Evolutionary conservation across 2,888 invertebrate species (phyloP).

Genomic region (Keiferia lycopersicella): DNA sequence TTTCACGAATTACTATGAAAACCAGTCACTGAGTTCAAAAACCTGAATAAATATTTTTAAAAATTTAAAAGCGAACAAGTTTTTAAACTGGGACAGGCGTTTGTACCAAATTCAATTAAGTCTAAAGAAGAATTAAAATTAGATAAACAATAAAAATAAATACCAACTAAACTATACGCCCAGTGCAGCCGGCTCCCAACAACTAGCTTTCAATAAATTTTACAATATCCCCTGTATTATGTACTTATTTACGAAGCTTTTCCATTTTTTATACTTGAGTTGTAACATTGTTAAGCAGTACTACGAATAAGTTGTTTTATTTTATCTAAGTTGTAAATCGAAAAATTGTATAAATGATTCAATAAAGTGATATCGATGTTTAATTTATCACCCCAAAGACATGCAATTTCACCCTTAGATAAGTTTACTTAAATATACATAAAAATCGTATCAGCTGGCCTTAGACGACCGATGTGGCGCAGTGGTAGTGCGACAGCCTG

Average conservation of each 20-base stretch:
- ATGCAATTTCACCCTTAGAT: no score
- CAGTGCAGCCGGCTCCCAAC: constrained; percentile 39
- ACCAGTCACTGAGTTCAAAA: constrained; percentile 23
- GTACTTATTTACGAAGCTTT: constrained; percentile 55
- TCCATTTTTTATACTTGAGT: constrained; percentile 67
- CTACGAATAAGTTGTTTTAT: constrained; percentile 57
- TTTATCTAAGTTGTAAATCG: constrained; percentile 66
- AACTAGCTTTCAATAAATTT: constrained; percentile 47
- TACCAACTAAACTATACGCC: constrained; percentile 37
- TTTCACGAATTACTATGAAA: neutral
- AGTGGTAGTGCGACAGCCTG: no score
- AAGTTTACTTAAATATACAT: no score
- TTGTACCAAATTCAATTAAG: constrained; percentile 8
- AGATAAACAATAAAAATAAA: neutral
- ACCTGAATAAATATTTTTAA: neutral
- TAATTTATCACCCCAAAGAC: constrained; percentile 44
- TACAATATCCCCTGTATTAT: constrained; percentile 50
- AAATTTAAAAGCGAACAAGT: neutral
- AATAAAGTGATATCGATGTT: constrained; percentile 68
- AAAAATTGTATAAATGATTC: constrained; percentile 71
- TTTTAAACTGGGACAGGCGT: constrained; percentile 8
- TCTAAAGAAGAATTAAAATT: neutral
- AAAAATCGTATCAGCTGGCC: no score
- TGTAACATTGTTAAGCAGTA: constrained; percentile 63
- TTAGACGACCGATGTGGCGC: no score